Evolutionary conservation across 2,888 invertebrate genomes (phyloP), one percentile per base, ranked within the genome.

Genomic region (Serrognathus titanus): DNA sequence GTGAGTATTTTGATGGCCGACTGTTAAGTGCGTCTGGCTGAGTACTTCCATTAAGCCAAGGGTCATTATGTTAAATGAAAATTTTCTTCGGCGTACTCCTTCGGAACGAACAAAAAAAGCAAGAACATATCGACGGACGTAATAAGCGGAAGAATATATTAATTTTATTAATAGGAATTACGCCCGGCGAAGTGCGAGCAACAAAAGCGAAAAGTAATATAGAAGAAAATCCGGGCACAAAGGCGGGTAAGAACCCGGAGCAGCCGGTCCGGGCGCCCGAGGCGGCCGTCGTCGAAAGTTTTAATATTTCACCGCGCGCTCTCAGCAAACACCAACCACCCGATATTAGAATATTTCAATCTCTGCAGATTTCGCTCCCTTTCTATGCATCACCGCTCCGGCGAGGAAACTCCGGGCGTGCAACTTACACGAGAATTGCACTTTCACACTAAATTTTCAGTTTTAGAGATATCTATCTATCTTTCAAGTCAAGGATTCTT

Each of bases 311-410:
- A 68, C 67, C 66, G 67, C 67, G 66, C 56, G 51, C 67, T 68
- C 66, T 67, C 64, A 64, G 67, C 66, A 68, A 68, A 68, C 68
- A 66, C 57, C 62, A 61, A 62, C 61, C 62, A 56, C 55, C 68
- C 71, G 71, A 75, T 75, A 76, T 75, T 75, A 75, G 74, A 76
- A 76, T 76, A 76, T 76, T 76, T 71, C 75, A 75, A 76, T 76
- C 73, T 75, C 71, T 68, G 65, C 73, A 72, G 75, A 74, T 75
- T 73, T 72, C 61, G 57, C 59, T 58, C 64, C 64, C 61, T 50
- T 54, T 47, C 57, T 50, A 50, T 57, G 53, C 57, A 53, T 51
- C 57, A 49, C 47, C 12, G 46, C 40, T 38, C 48, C 48, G 12
- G 36, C 41, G 51, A 11, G 6, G 51, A 43, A 50, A 51, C 41